A percentile compares a stretch with the other conserved stretches of the same genome.
These are phyloP conservation scores for Parauchenoglanis ngamensis DNA, from an alignment of 2,797 vertebrate species.

Conservation along the genomic window DNA sequence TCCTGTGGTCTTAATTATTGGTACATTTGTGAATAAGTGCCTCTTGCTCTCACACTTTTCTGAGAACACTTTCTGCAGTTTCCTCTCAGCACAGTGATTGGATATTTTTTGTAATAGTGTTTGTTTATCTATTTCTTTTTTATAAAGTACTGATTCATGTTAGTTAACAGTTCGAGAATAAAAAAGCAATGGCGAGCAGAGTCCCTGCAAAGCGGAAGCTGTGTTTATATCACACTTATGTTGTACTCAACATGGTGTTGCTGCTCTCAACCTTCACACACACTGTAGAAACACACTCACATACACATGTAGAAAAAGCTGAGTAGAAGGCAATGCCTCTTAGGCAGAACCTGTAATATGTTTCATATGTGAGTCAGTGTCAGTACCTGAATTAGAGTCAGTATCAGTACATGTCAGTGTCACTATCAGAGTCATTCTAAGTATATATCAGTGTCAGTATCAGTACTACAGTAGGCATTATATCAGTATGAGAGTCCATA, in stretches of 20 bases:
- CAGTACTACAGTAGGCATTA: too few relatives aligned
- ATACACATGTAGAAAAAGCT: neutral
- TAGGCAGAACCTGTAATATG: neutral
- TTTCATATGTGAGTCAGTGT: neutral
- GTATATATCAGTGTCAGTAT: too few relatives aligned
- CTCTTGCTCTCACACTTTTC: slow-evolving; percentile 59
- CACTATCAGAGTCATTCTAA: too few relatives aligned
- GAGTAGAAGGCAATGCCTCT: too few relatives aligned
- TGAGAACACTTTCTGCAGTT: slow-evolving; percentile 53
- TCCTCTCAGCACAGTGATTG: slow-evolving; percentile 61
- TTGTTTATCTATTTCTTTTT: neutral
- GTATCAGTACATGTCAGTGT: too few relatives aligned
- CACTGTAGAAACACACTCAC: too few relatives aligned
- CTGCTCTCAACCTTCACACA: neutral
- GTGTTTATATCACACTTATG: neutral
- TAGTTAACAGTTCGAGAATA: neutral
- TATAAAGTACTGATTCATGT: neutral
- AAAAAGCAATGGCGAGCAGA: neutral
- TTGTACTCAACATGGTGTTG: neutral
- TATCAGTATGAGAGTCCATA: neutral
- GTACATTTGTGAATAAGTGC: slow-evolving; percentile 53
- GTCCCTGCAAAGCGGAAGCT: neutral
- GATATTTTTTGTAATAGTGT: slow-evolving; percentile 1
- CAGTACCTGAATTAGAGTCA: too few relatives aligned
- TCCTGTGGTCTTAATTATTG: slow-evolving; percentile 12